Evolutionary conservation across 2,888 invertebrate genomes (phyloP).

Genomic region (Antitype chi): DNA sequence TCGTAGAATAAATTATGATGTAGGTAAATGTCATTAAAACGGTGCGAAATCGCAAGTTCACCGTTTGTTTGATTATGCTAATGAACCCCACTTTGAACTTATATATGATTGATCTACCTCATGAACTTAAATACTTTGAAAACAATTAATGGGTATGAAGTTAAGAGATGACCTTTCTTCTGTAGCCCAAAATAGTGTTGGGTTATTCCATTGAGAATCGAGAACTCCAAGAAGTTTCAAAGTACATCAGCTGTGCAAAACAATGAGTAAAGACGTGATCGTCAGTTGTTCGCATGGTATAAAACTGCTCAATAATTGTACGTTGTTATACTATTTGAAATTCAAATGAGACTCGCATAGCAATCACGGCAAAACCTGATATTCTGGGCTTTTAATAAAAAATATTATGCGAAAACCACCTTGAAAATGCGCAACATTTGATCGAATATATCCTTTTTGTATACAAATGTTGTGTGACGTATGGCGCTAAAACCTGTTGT

Average conservation of each 20-base stretch:
- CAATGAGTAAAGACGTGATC: conserved; percentile 34
- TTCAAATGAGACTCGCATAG: conserved; percentile 62
- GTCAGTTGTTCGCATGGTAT: conserved; percentile 44
- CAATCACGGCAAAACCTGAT: conserved; percentile 60
- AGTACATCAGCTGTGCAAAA: conserved; percentile 35
- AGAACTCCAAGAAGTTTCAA: neutral
- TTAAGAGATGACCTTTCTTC: neutral
- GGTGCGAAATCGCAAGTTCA: conserved; percentile 33
- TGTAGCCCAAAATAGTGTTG: neutral
- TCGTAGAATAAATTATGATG: conserved; percentile 21
- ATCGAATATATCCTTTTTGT: conserved; percentile 46
- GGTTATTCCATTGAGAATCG: neutral
- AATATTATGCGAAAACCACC: conserved; percentile 43
- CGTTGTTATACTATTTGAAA: conserved; percentile 58
- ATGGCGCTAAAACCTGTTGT: conserved; percentile 36
- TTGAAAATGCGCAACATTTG: conserved; percentile 50
- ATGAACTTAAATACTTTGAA: neutral
- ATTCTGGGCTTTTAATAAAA: conserved; percentile 53
- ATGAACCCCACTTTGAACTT: conserved; percentile 18
- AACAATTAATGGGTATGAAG: neutral
- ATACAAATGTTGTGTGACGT: conserved; percentile 48
- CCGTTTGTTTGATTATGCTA: conserved; percentile 44
- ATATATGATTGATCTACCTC: neutral
- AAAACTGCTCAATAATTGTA: conserved; percentile 45
- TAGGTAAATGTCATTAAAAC: conserved; percentile 13